Evolutionary conservation across 2,888 invertebrate species (phyloP).

Genomic region (Pyrochroa serraticornis): DNA sequence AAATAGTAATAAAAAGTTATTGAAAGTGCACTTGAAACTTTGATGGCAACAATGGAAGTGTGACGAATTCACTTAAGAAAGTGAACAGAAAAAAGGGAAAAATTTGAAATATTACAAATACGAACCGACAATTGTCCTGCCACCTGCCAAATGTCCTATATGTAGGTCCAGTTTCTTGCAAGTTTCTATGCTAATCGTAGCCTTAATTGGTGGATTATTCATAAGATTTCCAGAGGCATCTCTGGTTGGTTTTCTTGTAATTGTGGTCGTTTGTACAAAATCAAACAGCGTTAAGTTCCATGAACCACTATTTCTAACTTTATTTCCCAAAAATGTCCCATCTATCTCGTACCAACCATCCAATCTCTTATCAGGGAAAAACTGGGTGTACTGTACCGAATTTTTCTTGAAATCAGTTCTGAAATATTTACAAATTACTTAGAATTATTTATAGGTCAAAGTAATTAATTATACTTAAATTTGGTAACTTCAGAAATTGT

Average conservation of each 20-base stretch:
- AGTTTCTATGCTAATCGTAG: conserved; percentile 74
- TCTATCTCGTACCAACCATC: conserved; percentile 71
- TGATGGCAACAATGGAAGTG: too few relatives aligned
- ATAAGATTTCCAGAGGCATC: conserved; percentile 47
- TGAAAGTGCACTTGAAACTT: too few relatives aligned
- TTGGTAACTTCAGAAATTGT: conserved; percentile 76
- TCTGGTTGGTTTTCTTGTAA: conserved; percentile 62
- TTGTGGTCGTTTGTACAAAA: conserved; percentile 69
- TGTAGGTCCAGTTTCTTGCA: conserved; percentile 81
- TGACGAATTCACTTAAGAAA: too few relatives aligned
- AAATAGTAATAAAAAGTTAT: too few relatives aligned
- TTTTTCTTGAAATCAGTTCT: conserved; percentile 64
- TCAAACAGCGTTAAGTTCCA: conserved; percentile 80
- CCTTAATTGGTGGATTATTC: conserved; percentile 60
- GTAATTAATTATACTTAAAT: conserved; percentile 73
- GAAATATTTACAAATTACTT: too few relatives aligned
- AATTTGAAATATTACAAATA: conserved; percentile 4
- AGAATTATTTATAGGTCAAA: too few relatives aligned
- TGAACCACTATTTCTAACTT: conserved; percentile 68
- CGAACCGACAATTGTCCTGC: conserved; percentile 69
- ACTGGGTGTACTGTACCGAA: conserved; percentile 76
- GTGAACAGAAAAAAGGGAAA: too few relatives aligned
- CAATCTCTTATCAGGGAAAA: conserved; percentile 80
- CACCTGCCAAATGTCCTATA: conserved; percentile 73
- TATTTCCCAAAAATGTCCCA: conserved; percentile 68